phyloP scores from a whole-genome alignment of 1,140 invertebrate genomes.

The Drosophila tsacasi region DNA sequence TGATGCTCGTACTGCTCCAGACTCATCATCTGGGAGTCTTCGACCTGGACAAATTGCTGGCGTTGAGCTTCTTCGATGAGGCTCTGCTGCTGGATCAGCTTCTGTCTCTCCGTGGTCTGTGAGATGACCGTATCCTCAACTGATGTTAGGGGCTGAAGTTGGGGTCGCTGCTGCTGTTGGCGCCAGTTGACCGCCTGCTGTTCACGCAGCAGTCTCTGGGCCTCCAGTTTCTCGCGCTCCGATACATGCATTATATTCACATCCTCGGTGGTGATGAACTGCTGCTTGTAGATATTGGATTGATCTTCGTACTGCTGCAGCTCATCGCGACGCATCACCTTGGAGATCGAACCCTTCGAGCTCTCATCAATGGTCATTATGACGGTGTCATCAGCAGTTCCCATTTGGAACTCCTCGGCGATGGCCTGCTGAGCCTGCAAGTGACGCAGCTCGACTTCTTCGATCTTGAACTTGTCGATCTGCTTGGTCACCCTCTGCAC shows the following conservation, averaged over 20 bases:
- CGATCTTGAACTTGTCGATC: constrained; percentile 83
- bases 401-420: constrained; percentile 54
- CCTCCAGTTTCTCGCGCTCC: constrained; percentile 75
- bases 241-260: constrained; percentile 76
- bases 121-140: constrained; percentile 82
- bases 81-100: constrained; percentile 60
- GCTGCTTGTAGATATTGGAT: constrained; percentile 64
- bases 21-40: constrained; percentile 79
- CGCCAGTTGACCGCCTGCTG: constrained; percentile 81
- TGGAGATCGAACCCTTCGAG: constrained; percentile 78
- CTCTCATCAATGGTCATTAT: constrained; percentile 71
- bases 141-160: constrained; percentile 69
- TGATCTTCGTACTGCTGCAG: constrained; percentile 73
- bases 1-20: constrained; percentile 75
- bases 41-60: constrained; percentile 68
- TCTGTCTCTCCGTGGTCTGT: constrained; percentile 59
- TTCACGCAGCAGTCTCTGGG: constrained; percentile 63
- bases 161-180: constrained; percentile 62
- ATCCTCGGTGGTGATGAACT: constrained; percentile 79
- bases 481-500: constrained; percentile 77
- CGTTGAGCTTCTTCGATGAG: constrained; percentile 67
- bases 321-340: constrained; percentile 64
- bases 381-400: constrained; percentile 51
- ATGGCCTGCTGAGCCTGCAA: constrained; percentile 66
- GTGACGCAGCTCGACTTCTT: constrained; percentile 78